Evolutionary conservation across 2,113 vertebrate species (phyloP).

Genomic region (Ammodytes marinus): DNA sequence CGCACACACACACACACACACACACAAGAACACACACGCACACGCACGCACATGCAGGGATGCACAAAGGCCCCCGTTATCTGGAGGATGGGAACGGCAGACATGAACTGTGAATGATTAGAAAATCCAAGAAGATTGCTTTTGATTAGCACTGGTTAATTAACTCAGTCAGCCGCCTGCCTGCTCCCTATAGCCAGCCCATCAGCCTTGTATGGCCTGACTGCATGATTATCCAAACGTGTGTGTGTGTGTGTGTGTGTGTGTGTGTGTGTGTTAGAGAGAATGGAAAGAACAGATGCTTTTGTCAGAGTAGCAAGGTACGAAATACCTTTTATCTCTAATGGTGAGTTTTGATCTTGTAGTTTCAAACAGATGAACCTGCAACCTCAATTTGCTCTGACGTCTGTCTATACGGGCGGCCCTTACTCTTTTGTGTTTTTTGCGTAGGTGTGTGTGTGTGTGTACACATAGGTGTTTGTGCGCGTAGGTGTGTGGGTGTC

Average conservation of each 20-base stretch:
- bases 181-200: slow-evolving; percentile 54
- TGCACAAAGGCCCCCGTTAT: slow-evolving; percentile 50
- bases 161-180: slow-evolving; percentile 58
- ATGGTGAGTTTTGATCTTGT: slow-evolving; percentile 22
- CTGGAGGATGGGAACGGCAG: slow-evolving; percentile 43
- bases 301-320: neutral
- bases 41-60: neutral
- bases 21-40: too few species aligned
- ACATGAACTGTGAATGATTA: slow-evolving; percentile 70
- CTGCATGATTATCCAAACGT: slow-evolving; percentile 49
- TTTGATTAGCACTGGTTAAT: slow-evolving; percentile 77
- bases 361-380: slow-evolving; percentile 42
- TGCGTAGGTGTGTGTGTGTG: neutral
- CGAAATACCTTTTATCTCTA: neutral
- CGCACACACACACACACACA: too few species aligned
- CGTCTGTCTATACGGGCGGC: neutral
- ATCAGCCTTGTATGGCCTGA: slow-evolving; percentile 39
- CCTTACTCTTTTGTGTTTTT: neutral
- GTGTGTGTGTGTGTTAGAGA: neutral
- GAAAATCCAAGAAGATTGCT: slow-evolving; percentile 76
- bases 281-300: neutral
- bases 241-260: slow-evolving; percentile 20
- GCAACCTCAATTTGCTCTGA: slow-evolving; percentile 10
- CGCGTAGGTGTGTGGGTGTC: neutral
- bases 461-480: neutral